Percentiles rank a stretch among this genome's conserved stretches.
Evolutionary conservation across 2,797 vertebrate species (phyloP).

Genomic region (Spheniscus humboldti): DNA sequence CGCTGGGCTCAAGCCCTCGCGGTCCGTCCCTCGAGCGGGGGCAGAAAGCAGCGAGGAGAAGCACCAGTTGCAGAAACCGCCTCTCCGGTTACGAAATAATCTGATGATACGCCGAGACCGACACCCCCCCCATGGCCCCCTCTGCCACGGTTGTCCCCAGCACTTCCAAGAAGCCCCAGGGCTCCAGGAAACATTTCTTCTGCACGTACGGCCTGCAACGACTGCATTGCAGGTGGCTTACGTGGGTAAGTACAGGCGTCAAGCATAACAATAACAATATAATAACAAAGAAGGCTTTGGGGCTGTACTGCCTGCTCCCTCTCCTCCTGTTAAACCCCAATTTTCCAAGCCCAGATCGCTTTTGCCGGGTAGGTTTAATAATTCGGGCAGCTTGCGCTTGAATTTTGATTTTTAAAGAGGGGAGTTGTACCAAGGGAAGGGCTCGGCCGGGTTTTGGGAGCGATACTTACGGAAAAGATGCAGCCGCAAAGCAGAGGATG

Average conservation of each 20-base stretch:
- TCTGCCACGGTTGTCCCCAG: neutral
- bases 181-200: neutral
- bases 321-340: neutral
- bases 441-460: neutral
- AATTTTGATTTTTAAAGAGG: neutral
- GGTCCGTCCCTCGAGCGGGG: rapidly evolving
- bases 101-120: rapidly evolving
- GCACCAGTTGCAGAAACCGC: neutral
- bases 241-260: neutral
- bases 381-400: rapidly evolving
- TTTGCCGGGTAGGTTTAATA: rapidly evolving
- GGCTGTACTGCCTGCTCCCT: neutral
- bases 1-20: neutral
- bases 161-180: neutral
- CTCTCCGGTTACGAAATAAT: neutral
- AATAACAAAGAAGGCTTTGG: neutral
- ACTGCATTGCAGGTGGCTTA: neutral
- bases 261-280: rapidly evolving
- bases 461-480: slow-evolving; percentile 87
- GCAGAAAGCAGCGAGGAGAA: neutral
- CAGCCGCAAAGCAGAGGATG: slow-evolving; percentile 87
- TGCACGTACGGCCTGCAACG: neutral
- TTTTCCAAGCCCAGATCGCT: neutral
- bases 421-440: neutral
- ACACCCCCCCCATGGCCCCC: neutral